Conservation (phyloP, 53 echinoderm and acorn worm species). For the Mesocentrotus franciscanus region DNA sequence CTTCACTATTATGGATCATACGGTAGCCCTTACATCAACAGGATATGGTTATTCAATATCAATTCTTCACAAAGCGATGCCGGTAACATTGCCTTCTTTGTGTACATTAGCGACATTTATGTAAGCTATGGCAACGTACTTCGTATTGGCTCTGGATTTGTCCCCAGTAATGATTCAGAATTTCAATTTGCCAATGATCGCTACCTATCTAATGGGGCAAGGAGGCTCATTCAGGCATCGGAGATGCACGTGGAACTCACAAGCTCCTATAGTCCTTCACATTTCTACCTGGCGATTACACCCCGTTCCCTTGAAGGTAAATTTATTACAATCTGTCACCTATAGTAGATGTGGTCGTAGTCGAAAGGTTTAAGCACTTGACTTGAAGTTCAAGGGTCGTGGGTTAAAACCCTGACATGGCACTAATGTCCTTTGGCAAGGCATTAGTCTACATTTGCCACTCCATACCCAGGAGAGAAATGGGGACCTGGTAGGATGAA, state of each 20-base stretch:
- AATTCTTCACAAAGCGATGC: neutral
- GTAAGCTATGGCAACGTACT: neutral
- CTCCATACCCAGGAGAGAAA: too few relatives aligned
- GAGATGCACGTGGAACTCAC: slow-evolving; percentile 8
- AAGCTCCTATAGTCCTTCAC: neutral
- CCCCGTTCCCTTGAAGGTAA: neutral
- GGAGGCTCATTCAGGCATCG: neutral
- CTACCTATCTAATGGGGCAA: neutral
- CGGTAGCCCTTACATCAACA: neutral
- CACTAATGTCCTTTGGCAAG: too few relatives aligned
- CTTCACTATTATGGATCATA: neutral
- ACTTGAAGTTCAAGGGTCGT: too few relatives aligned
- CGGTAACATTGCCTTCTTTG: neutral
- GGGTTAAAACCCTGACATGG: too few relatives aligned
- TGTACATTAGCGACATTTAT: neutral
- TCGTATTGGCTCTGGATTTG: neutral
- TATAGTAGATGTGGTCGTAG: too few relatives aligned
- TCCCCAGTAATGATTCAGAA: slow-evolving; percentile 5
- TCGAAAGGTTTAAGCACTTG: too few relatives aligned
- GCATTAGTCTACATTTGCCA: too few relatives aligned
- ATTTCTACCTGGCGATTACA: neutral
- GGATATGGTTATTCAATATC: neutral
- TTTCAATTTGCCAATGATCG: neutral
- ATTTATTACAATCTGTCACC: neutral
- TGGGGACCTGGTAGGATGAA: too few relatives aligned